Percentiles rank a stretch among this genome's conserved stretches.
These are phyloP conservation scores for Marmota monax DNA, from an alignment of 2,113 vertebrate species.

Conservation along the genomic window DNA sequence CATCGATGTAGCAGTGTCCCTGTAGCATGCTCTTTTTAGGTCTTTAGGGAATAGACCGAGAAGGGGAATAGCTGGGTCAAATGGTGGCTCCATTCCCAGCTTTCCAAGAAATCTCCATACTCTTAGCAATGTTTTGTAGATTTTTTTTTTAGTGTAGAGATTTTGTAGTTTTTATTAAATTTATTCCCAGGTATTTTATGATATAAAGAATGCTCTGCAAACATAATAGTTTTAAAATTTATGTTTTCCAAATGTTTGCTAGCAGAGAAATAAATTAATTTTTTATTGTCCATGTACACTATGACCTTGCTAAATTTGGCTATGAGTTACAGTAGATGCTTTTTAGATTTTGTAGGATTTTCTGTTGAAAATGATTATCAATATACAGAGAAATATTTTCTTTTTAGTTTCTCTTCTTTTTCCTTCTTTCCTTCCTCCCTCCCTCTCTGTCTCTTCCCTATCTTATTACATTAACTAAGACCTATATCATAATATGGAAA, in stretches of 20 bases:
- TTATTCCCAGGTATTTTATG: not conserved
- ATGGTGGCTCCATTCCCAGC: no score
- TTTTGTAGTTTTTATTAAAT: not conserved
- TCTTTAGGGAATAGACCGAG: no score
- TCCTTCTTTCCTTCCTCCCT: not conserved
- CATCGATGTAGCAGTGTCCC: no score
- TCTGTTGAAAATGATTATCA: not conserved
- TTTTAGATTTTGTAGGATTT: not conserved
- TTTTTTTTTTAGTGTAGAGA: not conserved
- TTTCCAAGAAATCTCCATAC: no score
- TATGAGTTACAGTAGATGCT: not conserved
- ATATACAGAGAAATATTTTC: not conserved
- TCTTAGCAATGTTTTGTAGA: not conserved
- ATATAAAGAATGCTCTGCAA: not conserved
- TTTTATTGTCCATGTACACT: not conserved
- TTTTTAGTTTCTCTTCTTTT: not conserved
- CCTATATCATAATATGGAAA: not conserved
- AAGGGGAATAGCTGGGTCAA: no score
- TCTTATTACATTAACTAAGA: not conserved
- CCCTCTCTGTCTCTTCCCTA: no score
- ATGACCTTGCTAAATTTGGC: not conserved
- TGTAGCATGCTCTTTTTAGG: no score
- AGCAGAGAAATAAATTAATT: not conserved
- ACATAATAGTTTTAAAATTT: not conserved
- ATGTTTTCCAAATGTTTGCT: not conserved